phyloP scores from a whole-genome alignment of 2,113 vertebrate genomes.

The Acrocephalus kingi region DNA sequence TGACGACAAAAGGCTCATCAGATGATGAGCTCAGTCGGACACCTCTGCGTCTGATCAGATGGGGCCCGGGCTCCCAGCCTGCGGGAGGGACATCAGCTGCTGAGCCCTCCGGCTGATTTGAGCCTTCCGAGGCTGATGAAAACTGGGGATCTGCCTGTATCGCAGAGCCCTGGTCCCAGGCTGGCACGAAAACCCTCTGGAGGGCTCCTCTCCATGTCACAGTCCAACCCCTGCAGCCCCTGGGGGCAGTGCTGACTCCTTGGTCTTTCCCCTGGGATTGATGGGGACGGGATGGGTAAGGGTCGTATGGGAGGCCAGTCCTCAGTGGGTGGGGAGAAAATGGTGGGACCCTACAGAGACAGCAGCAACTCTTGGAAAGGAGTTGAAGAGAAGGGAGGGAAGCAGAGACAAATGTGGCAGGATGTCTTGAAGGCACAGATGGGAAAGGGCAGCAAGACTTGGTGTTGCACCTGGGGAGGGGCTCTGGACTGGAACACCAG shows the following conservation, averaged over 20 bases:
- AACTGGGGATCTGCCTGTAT: neutral
- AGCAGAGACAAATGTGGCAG: neutral
- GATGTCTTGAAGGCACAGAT: neutral
- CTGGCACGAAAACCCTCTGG: neutral
- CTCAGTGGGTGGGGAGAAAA: neutral
- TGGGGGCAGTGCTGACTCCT: neutral
- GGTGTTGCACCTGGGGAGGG: neutral
- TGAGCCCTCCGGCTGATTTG: neutral
- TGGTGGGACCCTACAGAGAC: neutral
- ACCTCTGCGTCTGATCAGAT: neutral
- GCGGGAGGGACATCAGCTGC: neutral
- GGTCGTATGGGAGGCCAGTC: neutral
- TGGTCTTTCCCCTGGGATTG: neutral
- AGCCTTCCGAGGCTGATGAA: neutral
- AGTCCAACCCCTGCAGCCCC: neutral
- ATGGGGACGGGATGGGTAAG: neutral
- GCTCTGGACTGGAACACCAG: neutral
- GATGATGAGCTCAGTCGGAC: neutral
- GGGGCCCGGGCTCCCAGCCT: neutral
- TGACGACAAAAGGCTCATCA: neutral
- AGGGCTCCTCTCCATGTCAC: neutral
- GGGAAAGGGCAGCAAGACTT: neutral
- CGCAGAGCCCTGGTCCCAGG: neutral
- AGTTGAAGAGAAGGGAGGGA: neutral
- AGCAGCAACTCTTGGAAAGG: neutral